Evolutionary conservation across 2,797 vertebrate species (phyloP).

Genomic region (Naso thynnoides): DNA sequence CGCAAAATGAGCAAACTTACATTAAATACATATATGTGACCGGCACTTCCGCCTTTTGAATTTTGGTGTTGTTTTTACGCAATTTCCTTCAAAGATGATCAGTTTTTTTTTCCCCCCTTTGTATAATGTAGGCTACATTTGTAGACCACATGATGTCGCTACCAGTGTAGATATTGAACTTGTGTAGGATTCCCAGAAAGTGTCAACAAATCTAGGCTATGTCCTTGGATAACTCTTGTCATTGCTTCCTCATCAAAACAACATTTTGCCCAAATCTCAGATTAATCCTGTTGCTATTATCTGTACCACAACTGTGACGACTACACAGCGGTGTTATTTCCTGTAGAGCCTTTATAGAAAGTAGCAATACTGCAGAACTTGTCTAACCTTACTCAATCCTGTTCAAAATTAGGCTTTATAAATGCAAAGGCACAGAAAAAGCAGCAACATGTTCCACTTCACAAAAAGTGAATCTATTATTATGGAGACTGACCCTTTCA

Average conservation of each 20-base stretch:
- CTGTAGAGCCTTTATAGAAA: too few species aligned
- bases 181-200: neutral
- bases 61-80: slow-evolving; percentile 7
- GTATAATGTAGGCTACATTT: neutral
- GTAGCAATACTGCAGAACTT: too few species aligned
- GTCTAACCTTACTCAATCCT: too few species aligned
- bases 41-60: neutral
- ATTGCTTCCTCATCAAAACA: neutral
- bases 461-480: too few species aligned
- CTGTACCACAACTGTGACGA: neutral
- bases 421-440: too few species aligned
- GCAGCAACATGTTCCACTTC: too few species aligned
- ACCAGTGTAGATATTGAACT: neutral
- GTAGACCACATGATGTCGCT: slow-evolving; percentile 64
- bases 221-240: too few species aligned
- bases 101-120: neutral
- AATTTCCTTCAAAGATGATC: slow-evolving; percentile 28
- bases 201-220: neutral
- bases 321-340: neutral
- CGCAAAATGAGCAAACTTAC: too few species aligned
- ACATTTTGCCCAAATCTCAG: neutral
- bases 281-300: too few species aligned
- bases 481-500: too few species aligned
- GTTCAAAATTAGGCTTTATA: too few species aligned
- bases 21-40: neutral